phyloP scores from a whole-genome alignment of 2,888 invertebrate species.

The Lasioglossum marginatum region DNA sequence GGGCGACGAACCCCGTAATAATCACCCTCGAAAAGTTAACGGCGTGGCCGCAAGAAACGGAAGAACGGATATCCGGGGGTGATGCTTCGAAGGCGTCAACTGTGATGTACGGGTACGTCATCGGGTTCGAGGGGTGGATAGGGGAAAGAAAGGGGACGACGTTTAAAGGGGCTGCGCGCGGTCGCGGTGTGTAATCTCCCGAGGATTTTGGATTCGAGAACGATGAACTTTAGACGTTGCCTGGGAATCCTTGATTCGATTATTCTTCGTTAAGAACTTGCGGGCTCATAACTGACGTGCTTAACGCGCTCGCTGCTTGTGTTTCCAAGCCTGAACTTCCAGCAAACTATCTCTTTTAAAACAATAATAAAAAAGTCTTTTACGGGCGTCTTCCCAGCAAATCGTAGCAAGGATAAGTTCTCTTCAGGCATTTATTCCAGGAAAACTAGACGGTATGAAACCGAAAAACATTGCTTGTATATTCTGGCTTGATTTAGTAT shows the following conservation, averaged over 20 bases:
- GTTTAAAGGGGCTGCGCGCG: background rate
- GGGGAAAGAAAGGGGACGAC: slow-evolving; percentile 3
- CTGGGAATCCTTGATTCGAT: slow-evolving; percentile 42
- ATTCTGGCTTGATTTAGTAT: background rate
- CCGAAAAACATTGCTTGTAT: background rate
- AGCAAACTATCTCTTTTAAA: background rate
- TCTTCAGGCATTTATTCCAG: background rate
- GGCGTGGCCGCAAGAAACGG: slow-evolving; percentile 32
- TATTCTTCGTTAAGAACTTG: slow-evolving; percentile 31
- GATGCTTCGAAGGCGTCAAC: slow-evolving; percentile 23
- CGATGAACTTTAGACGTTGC: slow-evolving; percentile 50
- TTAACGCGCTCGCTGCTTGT: background rate
- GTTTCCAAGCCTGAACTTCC: background rate
- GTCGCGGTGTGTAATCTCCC: slow-evolving; percentile 14
- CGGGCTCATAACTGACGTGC: slow-evolving; percentile 7
- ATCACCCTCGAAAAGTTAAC: slow-evolving; percentile 26
- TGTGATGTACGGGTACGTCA: slow-evolving; percentile 12
- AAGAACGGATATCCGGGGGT: slow-evolving; percentile 38
- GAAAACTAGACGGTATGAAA: background rate
- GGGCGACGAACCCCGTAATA: slow-evolving; percentile 10
- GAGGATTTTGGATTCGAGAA: slow-evolving; percentile 31
- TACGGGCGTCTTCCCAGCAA: background rate
- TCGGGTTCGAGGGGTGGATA: slow-evolving; percentile 21
- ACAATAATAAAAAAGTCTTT: background rate
- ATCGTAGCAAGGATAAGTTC: background rate